Evolutionary conservation across 2,888 invertebrate species (phyloP), one percentile per base, ranked within the genome.

Genomic region (Plagodis pulveraria): DNA sequence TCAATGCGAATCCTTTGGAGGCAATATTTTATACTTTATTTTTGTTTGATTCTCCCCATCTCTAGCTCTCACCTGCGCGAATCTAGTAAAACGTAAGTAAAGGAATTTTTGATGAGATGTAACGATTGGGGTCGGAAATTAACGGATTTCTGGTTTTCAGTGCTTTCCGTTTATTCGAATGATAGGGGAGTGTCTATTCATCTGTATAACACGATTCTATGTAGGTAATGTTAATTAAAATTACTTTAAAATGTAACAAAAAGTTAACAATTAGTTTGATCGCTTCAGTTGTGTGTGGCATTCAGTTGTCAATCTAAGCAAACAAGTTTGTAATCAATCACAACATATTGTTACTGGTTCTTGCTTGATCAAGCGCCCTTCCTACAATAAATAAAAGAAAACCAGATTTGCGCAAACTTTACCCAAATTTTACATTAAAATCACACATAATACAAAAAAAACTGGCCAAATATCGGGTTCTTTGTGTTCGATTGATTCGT

Each of bases 301-400:
- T 80, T 78, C 76, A 81, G 69, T 75, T 77, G 89, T 88, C 89
- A 89, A 83, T 86, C 84, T 74, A 72, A 72, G 69, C 78, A 90
- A 92, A 92, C 92, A 73, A 89, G 92, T 91, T 91, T 88, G 82
- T 78, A 91, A 92, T 92, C 92, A 91, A 92, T 92, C 91, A 92
- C 74, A 87, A 90, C 90, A 89, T 91, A 91, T 90, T 90, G 76
- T 75, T 83, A 85, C 84, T 82, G 88, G 81, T 84, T 83, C 86
- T 85, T 84, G 86, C 86, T 85, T 84, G 86, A 86, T 86, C 83
- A 83, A 85, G 80, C 83, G 87, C 87, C 87, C 85, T 83, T 87
- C 76, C 77, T 84, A 50, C 44, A 22, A 56, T 76, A 76, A 72
- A 78, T 79, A 75, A 77, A 76, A 74, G 71, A 70, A 86, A 87